Conservation (phyloP, 2,888 invertebrate genomes). For the Drymonia ruficornis region DNA sequence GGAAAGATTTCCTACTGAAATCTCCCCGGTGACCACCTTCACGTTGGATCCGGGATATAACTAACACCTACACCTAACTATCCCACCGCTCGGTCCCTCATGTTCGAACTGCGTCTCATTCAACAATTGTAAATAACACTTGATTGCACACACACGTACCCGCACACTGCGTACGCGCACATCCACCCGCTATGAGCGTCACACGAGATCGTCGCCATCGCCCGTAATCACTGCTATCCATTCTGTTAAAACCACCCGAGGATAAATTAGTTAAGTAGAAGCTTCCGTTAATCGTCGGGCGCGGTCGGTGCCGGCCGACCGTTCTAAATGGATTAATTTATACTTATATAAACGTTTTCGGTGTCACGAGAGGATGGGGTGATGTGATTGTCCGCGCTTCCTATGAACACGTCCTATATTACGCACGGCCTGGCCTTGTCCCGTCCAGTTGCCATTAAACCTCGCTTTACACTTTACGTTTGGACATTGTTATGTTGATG, state of each 20-base stretch:
- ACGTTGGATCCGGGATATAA: too few relatives aligned
- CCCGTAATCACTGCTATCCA: slow-evolving; percentile 85
- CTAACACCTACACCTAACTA: too few relatives aligned
- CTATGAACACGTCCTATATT: slow-evolving; percentile 78
- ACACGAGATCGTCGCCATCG: slow-evolving; percentile 67
- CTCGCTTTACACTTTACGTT: slow-evolving; percentile 34
- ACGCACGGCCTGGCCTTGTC: slow-evolving; percentile 52
- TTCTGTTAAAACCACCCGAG: slow-evolving; percentile 85
- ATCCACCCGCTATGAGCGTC: slow-evolving; percentile 54
- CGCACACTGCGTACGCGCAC: slow-evolving; percentile 48
- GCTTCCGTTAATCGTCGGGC: slow-evolving; percentile 85
- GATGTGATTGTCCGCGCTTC: slow-evolving; percentile 82
- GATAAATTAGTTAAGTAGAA: slow-evolving; percentile 86
- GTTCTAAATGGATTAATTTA: slow-evolving; percentile 86
- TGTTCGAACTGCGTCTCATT: slow-evolving; percentile 1
- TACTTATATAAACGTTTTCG: slow-evolving; percentile 83
- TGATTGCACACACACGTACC: slow-evolving; percentile 41
- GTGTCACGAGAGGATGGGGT: slow-evolving; percentile 84
- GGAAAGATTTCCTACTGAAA: too few relatives aligned
- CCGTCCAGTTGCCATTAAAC: slow-evolving; percentile 39
- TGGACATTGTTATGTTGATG: slow-evolving; percentile 39
- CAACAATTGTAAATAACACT: slow-evolving; percentile 28
- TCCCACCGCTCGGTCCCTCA: background rate
- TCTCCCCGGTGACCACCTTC: too few relatives aligned
- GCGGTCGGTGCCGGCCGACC: slow-evolving; percentile 76